Base-by-base conservation (phyloP, 1,140 invertebrate genomes). In the Monomorium pharaonis region DNA sequence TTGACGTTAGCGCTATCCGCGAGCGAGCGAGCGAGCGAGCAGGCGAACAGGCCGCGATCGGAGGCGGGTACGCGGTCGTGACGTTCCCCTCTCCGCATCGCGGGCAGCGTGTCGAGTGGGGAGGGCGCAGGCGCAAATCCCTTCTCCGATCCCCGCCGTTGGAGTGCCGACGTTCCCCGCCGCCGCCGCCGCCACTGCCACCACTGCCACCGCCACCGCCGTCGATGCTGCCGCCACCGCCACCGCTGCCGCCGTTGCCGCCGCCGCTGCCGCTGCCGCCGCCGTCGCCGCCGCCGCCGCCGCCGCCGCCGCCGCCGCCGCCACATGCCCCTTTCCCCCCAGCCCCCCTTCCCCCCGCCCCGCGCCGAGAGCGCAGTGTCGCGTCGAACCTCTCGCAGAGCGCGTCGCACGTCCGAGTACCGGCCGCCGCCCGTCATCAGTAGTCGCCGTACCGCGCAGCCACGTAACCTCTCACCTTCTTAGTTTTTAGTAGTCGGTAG, bases 371-470 rank as follows among this genome's bases (percentile, higher is more conserved):
- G 95, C 95, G 95, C 96, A 97, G 96, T 97, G 96, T 96, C 96
- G 96, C 96, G 96, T 96, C 96, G 96, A 96, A 97, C 96, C 96
- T 96, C 96, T 95, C 95, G 95, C 95, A 95, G 96, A 96, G 96
- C 95, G 95, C 94, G 95, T 95, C 94, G 94, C 92, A 94, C 94
- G 94, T 94, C 93, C 95, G 96, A 96, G 93, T 95, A 95, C 95
- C 95, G 96, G 96, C 96, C 96, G 96, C 95, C 96, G 96, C 96
- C 93, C 94, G 94, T 96, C 95, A 96, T 95, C 95, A 96, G 94
- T 95, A 95, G 94, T 95, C 92, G 94, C 94, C 95, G 95, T 95
- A 95, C 92, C 94, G 93, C 96, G 96, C 95, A 96, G 93, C 94
- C 94, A 95, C 95, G 95, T 95, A 95, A 95, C 94, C 92, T 95